Evolutionary conservation across 2,888 invertebrate species (phyloP).

Genomic region (Therioaphis trifolii): DNA sequence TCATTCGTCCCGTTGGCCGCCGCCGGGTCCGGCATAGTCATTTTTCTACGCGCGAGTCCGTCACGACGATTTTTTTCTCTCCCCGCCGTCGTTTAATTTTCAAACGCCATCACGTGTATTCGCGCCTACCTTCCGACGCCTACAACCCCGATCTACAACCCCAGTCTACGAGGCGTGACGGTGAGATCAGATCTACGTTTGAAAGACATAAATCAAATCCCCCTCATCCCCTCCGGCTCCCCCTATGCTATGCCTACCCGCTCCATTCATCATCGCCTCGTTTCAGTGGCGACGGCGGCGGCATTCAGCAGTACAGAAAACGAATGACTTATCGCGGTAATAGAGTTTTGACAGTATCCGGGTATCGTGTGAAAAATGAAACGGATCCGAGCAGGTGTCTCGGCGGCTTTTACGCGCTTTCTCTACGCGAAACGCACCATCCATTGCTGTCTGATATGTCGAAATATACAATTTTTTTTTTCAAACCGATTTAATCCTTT

Average conservation of each 20-base stretch:
- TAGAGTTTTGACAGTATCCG: constrained; percentile 45
- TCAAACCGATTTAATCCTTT: too few species aligned
- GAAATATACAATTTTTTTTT: too few species aligned
- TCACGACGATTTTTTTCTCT: not conserved
- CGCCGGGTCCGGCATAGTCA: not conserved
- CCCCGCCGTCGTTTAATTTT: constrained; percentile 25
- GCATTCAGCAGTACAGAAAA: not conserved
- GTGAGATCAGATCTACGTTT: not conserved
- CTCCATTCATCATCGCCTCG: not conserved
- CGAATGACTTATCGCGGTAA: constrained; percentile 55
- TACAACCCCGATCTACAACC: too few species aligned
- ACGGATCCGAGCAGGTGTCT: constrained; percentile 14
- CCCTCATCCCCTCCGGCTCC: not conserved
- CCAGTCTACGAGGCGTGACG: not conserved
- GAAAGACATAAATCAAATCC: constrained; percentile 54
- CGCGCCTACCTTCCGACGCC: not conserved
- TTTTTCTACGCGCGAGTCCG: constrained; percentile 12
- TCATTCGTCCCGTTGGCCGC: not conserved
- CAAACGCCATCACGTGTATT: constrained; percentile 1
- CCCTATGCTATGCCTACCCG: too few species aligned
- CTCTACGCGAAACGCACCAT: not conserved
- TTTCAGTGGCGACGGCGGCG: not conserved
- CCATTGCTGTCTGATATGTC: constrained; percentile 33
- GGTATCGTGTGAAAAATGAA: constrained; percentile 47
- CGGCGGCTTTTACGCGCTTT: constrained; percentile 7